phyloP scores from a whole-genome alignment of 2,797 vertebrate genomes.

The Falco cherrug region DNA sequence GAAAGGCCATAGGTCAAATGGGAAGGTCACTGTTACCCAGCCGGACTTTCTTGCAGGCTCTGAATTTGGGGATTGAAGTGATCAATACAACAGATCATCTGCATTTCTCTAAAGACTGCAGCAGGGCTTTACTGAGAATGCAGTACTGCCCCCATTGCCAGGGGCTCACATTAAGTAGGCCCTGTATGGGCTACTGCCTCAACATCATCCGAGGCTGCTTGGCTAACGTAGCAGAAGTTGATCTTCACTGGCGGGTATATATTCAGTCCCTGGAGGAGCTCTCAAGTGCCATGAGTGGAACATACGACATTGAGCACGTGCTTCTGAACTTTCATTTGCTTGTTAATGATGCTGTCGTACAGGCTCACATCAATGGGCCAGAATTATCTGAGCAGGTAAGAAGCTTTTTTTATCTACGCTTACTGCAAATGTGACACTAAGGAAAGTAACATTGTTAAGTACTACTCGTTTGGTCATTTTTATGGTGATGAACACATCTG shows the following conservation, averaged over 20 bases:
- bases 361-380: constrained; percentile 74
- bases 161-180: constrained; percentile 82
- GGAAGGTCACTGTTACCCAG: constrained; percentile 76
- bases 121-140: constrained; percentile 85
- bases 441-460: not conserved
- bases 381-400: constrained; percentile 83
- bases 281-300: constrained; percentile 78
- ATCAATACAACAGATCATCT: constrained; percentile 91
- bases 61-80: constrained; percentile 90
- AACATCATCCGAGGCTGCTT: constrained; percentile 87
- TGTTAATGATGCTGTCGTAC: constrained; percentile 80
- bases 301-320: constrained; percentile 79
- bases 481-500: not conserved
- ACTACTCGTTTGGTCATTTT: not conserved
- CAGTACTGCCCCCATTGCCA: constrained; percentile 88
- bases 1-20: constrained; percentile 77
- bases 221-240: constrained; percentile 86
- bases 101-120: constrained; percentile 84
- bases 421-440: rapidly evolving
- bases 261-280: constrained; percentile 85
- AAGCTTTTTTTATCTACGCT: rapidly evolving
- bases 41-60: constrained; percentile 85
- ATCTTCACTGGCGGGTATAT: constrained; percentile 85
- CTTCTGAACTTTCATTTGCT: constrained; percentile 82
- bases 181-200: constrained; percentile 93